phyloP scores from a whole-genome alignment of 2,888 invertebrate species.

The Chironomus tentans region DNA sequence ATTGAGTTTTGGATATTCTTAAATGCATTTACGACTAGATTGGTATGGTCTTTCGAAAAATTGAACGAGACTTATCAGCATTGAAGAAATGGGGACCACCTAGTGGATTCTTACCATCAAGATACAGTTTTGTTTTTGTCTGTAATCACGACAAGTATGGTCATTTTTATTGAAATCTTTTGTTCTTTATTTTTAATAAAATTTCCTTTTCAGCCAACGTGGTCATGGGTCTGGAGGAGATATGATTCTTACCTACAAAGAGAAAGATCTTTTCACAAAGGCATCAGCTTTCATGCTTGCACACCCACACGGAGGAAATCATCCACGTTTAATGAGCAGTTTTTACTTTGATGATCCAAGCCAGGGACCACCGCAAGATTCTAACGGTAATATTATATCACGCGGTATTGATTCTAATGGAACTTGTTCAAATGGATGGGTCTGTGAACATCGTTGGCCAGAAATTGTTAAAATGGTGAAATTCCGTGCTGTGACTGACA shows the following conservation, averaged over 20 bases:
- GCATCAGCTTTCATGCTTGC: slow-evolving; percentile 56
- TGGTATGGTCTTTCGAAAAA: slow-evolving; percentile 47
- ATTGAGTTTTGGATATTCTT: background rate
- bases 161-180: background rate
- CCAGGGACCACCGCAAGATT: slow-evolving; percentile 43
- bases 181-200: background rate
- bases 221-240: background rate
- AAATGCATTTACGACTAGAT: slow-evolving; percentile 37
- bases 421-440: slow-evolving; percentile 50
- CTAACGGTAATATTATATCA: slow-evolving; percentile 42
- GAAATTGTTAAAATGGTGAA: slow-evolving; percentile 64
- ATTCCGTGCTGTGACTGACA: slow-evolving; percentile 57
- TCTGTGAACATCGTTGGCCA: slow-evolving; percentile 72
- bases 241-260: slow-evolving; percentile 39
- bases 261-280: slow-evolving; percentile 39
- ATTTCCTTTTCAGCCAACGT: background rate
- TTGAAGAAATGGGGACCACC: slow-evolving; percentile 39
- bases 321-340: slow-evolving; percentile 73
- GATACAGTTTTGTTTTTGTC: slow-evolving; percentile 58
- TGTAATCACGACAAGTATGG: slow-evolving; percentile 82
- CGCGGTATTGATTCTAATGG: slow-evolving; percentile 51
- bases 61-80: background rate
- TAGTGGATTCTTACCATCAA: slow-evolving; percentile 54
- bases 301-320: slow-evolving; percentile 56
- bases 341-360: slow-evolving; percentile 49